These are phyloP conservation scores for Squalus acanthias DNA, from an alignment of 2,797 vertebrate genomes.

Conservation along the genomic window DNA sequence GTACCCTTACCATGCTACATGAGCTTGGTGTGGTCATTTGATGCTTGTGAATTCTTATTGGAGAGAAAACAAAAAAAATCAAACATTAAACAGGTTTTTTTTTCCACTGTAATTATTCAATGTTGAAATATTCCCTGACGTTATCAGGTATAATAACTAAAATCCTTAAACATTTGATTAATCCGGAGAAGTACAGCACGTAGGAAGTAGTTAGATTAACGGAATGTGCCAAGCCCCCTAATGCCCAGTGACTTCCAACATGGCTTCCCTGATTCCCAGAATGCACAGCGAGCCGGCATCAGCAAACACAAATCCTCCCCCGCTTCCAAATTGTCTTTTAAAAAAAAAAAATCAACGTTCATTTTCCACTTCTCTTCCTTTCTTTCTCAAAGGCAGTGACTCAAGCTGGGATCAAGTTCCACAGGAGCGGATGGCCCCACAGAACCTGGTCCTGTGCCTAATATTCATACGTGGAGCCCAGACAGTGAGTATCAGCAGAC, in stretches of 20 bases:
- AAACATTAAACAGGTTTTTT: slow-evolving; percentile 16
- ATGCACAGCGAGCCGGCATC: slow-evolving; percentile 25
- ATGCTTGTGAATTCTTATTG: not conserved
- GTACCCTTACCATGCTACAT: not conserved
- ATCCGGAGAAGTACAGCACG: slow-evolving; percentile 28
- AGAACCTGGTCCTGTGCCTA: not conserved
- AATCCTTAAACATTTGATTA: slow-evolving; percentile 25
- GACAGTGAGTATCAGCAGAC: not conserved
- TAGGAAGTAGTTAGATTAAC: slow-evolving; percentile 30
- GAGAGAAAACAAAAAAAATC: slow-evolving; percentile 19
- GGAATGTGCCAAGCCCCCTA: slow-evolving; percentile 21
- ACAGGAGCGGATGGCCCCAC: not conserved
- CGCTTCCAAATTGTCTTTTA: not conserved
- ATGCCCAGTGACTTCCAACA: slow-evolving; percentile 15
- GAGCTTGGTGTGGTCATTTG: not conserved
- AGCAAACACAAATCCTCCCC: not conserved
- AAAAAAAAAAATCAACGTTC: slow-evolving; percentile 3
- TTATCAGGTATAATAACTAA: slow-evolving; percentile 28
- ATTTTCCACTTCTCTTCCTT: not conserved
- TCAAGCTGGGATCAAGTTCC: not conserved
- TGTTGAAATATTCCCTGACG: slow-evolving; percentile 25
- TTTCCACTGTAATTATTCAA: slow-evolving; percentile 24
- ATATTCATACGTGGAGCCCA: not conserved
- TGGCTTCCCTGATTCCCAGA: slow-evolving; percentile 18
- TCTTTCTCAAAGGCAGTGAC: not conserved